phyloP scores from a whole-genome alignment of 1,140 invertebrate genomes.

The Papilio glaucus region DNA sequence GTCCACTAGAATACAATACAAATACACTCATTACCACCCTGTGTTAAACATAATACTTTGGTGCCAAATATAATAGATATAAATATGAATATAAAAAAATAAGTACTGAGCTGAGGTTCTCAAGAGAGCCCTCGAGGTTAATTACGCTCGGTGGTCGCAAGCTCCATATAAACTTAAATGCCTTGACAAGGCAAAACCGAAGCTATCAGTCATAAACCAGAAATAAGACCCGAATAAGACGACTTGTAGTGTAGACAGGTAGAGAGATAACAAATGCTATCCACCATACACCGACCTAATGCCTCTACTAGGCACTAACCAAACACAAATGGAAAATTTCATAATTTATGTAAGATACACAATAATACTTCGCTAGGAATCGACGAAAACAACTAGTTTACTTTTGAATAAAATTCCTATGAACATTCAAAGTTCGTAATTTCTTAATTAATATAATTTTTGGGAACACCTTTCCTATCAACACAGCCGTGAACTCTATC shows the following conservation, averaged over 20 bases:
- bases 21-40: not conserved
- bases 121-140: not conserved
- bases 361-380: no score
- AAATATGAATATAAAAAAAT: not conserved
- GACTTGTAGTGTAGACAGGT: no score
- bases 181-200: no score
- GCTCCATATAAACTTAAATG: not conserved
- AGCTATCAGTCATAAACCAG: no score
- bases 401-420: not conserved
- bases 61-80: no score
- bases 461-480: not conserved
- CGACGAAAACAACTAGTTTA: not conserved
- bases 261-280: no score
- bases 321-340: no score
- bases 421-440: not conserved
- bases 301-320: no score
- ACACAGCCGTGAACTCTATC: constrained; percentile 5
- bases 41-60: no score
- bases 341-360: no score
- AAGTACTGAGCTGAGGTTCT: not conserved
- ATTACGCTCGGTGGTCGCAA: not conserved
- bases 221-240: no score
- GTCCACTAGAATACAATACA: not conserved
- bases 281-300: no score
- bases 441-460: constrained; percentile 4